Conservation (phyloP, 2,888 invertebrate species). For the Hemaris fuciformis region DNA sequence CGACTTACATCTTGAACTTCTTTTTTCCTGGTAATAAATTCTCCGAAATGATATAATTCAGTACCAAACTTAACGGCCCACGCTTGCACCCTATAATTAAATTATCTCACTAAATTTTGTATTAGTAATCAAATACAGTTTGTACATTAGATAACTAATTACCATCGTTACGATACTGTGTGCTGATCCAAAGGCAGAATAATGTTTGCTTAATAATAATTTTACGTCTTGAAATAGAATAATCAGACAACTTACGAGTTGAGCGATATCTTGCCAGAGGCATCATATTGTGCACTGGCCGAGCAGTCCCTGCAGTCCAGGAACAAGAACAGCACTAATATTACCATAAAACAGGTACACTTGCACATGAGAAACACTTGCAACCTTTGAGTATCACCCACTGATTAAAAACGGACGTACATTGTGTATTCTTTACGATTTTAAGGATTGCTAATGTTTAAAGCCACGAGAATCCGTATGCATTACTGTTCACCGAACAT, state of each 20-base stretch:
- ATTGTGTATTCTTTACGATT: constrained; percentile 20
- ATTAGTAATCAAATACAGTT: neutral
- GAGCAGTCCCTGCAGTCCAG: constrained; percentile 72
- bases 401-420: constrained; percentile 19
- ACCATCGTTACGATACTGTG: constrained; percentile 13
- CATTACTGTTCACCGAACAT: constrained; percentile 36
- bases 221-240: neutral
- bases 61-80: constrained; percentile 92
- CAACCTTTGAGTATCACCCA: constrained; percentile 17
- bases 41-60: constrained; percentile 90
- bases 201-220: constrained; percentile 14
- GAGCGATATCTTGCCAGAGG: constrained; percentile 62
- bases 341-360: constrained; percentile 53
- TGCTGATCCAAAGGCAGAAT: constrained; percentile 13
- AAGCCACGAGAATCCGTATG: constrained; percentile 13
- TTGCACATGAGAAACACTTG: constrained; percentile 67
- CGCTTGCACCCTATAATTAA: constrained; percentile 84
- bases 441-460: constrained; percentile 20
- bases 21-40: constrained; percentile 89
- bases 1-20: constrained; percentile 88
- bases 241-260: constrained; percentile 62
- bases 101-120: neutral
- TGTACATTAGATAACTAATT: constrained; percentile 13
- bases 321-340: constrained; percentile 62
- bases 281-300: constrained; percentile 68